phyloP scores from a whole-genome alignment of 2,797 vertebrate species.

The Sibirionetta formosa region DNA sequence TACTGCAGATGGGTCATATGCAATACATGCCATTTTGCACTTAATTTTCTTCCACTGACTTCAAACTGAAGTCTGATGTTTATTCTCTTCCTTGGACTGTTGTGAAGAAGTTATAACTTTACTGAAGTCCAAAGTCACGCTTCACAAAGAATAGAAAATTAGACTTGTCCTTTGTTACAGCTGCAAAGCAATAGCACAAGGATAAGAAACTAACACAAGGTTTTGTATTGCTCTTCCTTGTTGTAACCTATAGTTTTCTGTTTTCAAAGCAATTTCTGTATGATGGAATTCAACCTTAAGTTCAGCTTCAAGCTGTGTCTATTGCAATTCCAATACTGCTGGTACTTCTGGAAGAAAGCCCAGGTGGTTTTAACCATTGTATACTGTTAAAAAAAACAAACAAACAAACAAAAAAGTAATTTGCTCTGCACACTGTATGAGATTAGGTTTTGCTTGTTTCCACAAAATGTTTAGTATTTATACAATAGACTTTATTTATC shows the following conservation, averaged over 20 bases:
- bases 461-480: neutral
- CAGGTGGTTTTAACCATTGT: neutral
- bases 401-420: neutral
- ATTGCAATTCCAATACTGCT: conserved; percentile 10
- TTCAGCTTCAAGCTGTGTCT: conserved; percentile 56
- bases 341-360: conserved; percentile 26
- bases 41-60: neutral
- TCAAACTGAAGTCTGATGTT: neutral
- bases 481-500: neutral
- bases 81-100: neutral
- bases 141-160: conserved; percentile 30
- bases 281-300: conserved; percentile 39
- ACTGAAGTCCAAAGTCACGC: neutral
- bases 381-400: neutral
- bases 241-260: neutral
- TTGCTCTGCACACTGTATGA: neutral
- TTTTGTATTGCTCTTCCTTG: conserved; percentile 30
- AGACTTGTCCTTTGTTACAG: neutral
- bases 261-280: conserved; percentile 42
- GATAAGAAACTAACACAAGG: conserved; percentile 13
- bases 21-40: neutral
- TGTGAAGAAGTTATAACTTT: conserved; percentile 33
- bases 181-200: conserved; percentile 2
- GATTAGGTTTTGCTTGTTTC: neutral
- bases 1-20: neutral